Conservation (phyloP, 2,797 vertebrate species). For the Lepus townsendii region DNA sequence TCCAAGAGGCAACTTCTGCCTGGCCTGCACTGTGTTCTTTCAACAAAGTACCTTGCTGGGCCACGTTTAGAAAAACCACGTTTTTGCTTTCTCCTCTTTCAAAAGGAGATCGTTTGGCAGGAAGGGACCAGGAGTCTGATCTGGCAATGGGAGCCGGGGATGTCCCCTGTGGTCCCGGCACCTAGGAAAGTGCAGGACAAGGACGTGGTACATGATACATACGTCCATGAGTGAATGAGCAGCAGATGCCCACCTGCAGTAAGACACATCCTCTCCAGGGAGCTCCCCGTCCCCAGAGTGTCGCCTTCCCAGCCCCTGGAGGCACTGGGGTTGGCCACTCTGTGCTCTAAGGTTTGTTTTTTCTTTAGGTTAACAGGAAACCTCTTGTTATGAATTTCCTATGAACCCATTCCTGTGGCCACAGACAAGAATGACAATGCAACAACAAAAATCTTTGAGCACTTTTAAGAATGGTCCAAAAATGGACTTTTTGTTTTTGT, state of each 20-base stretch:
- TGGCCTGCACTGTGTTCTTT: neutral
- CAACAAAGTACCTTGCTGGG: neutral
- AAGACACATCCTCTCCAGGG: neutral
- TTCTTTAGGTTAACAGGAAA: neutral
- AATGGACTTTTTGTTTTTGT: neutral
- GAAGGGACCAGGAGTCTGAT: neutral
- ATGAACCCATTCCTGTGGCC: neutral
- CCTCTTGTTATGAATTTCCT: neutral
- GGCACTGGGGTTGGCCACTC: neutral
- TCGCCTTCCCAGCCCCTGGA: neutral
- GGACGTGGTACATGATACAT: accelerated
- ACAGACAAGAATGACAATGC: neutral
- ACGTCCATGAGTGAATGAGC: no score
- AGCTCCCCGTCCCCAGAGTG: neutral
- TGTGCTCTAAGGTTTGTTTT: neutral
- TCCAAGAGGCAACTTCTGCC: slow-evolving; percentile 31
- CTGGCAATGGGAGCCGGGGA: neutral
- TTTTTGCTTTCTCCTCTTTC: slow-evolving; percentile 24
- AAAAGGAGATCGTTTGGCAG: slow-evolving; percentile 21
- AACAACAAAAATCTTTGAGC: neutral
- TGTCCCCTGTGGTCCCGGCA: neutral
- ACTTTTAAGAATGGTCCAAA: neutral
- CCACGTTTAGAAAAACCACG: slow-evolving; percentile 55
- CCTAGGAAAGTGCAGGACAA: neutral
- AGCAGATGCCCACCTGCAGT: neutral